Evolutionary conservation across 1,140 invertebrate species (phyloP), one percentile per base, ranked within the genome.

Genomic region (Drosophila auraria): DNA sequence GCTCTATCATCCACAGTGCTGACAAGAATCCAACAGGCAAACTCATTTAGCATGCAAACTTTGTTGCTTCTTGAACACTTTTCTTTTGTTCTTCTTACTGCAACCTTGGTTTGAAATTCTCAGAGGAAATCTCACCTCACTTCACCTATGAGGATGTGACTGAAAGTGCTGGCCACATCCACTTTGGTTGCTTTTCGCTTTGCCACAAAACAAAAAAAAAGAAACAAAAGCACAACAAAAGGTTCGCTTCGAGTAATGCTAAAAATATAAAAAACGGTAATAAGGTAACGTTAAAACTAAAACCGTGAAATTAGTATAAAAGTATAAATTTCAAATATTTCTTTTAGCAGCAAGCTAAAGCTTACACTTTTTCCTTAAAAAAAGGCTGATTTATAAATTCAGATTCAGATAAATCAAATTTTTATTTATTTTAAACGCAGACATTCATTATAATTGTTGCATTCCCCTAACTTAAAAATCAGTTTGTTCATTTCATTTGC

Each of bases 11-110:
- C 38, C 12, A 33, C 61, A 44, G 15, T 20, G 38, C 66, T 33
- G 20, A 70, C 38, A 20, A n/a, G 45, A 70, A 70, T 66, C 66
- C 66, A 70, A 68, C 61, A 38, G 20, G 49, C 62, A 68, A 68
- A 38, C 66, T 38, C 38, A 70, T 51, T 70, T 70, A 45, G 62
- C 49, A 70, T 70, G 38, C 49, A 54, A 25, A 36, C 57, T 30
- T 65, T 66, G 47, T 15, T 42, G 27, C 38, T 42, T 69, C 25
- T 17, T 20, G 2, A 36, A 36, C n/a, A 36, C 20, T 40, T 33
- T 50, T 45, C 5, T 57, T 44, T 51, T 66, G 27, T 33, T 23
- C 3, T 51, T 11, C 38, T 51, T 8, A 15, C 17, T 40, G 61
- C 66, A 68, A 68, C 40, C 49, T 70, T 45, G 38, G 45, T 25